These are phyloP conservation scores for Psammodynastes pulverulentus DNA, from an alignment of 2,113 vertebrate genomes.

Conservation along the genomic window DNA sequence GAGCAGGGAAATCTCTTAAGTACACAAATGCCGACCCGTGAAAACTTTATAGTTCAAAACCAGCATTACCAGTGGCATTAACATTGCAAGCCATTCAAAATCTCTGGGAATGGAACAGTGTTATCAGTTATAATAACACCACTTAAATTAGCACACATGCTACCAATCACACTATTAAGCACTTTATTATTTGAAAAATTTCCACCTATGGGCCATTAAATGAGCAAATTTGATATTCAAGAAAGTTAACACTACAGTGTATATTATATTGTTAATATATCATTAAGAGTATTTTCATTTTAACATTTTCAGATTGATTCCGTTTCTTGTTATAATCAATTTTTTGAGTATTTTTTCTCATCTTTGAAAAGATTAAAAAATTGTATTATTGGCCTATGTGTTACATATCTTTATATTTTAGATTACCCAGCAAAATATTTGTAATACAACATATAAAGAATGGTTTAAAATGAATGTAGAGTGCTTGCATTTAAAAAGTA, in stretches of 20 bases:
- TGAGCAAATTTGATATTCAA: background rate
- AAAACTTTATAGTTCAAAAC: background rate
- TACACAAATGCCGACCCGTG: background rate
- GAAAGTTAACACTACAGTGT: background rate
- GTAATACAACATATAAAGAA: background rate
- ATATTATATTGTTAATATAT: background rate
- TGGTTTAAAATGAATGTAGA: background rate
- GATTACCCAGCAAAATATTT: background rate
- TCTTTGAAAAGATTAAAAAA: background rate
- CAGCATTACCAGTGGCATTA: background rate
- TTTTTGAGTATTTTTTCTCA: background rate
- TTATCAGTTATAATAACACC: background rate
- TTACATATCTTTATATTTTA: background rate
- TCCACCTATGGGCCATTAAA: background rate
- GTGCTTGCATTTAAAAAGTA: background rate
- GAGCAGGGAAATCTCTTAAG: background rate
- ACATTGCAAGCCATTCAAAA: background rate
- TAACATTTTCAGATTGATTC: background rate
- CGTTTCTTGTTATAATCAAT: background rate
- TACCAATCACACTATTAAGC: background rate
- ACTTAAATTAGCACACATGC: background rate
- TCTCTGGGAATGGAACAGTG: background rate
- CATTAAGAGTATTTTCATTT: background rate
- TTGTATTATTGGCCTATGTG: background rate
- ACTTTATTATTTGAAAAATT: background rate